Evolutionary conservation across 2,888 invertebrate species (phyloP), one percentile per base, ranked within the genome.

Genomic region (Pecten maximus): DNA sequence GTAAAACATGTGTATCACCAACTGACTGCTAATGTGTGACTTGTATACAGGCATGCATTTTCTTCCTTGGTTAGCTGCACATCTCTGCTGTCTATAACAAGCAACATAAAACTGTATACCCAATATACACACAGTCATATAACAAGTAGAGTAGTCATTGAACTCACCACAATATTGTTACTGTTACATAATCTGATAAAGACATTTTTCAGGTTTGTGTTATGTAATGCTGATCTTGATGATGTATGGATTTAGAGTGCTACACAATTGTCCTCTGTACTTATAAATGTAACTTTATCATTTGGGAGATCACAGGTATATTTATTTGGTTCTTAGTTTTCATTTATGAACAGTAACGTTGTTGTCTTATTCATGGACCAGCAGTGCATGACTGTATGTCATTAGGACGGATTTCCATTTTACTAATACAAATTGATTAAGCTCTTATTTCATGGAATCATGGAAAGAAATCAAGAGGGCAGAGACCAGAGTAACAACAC

Each of bases 31-130:
- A 74, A 74, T 74, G 74, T 74, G 74, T 74, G 28, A 74, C 74
- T 35, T 74, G 74, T 23, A 74, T 74, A 74, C 74, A 74, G 28
- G 74, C 74, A 74, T 74, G 74, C 3, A 74, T 74, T 74, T 15
- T 35, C 74, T 10, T 19, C 28, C 50, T 23, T 23, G 2, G 15
- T 2, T 74, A 74, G 74, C 28, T 28, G 74, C 74, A 74, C 74
- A 74, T 35, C 35, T 74, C 74, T 74, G 74, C 74, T 74, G 74
- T 54, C 50, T 54, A 74, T 35, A 74, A 74, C 74, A n/a, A 19
- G 28, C 28, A 74, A 35, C 12, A 74, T 35, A 74, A 35, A 10
- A 12, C 54, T n/a, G 54, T 74, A 74, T 74, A 74, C 74, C 35
- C 35, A 74, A 8, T 74, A 35, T 74, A 74, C 74, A 74, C 54